Percentiles rank a stretch among this genome's conserved stretches.
Conservation (phyloP, 2,113 vertebrate species). For the Tichodroma muraria region DNA sequence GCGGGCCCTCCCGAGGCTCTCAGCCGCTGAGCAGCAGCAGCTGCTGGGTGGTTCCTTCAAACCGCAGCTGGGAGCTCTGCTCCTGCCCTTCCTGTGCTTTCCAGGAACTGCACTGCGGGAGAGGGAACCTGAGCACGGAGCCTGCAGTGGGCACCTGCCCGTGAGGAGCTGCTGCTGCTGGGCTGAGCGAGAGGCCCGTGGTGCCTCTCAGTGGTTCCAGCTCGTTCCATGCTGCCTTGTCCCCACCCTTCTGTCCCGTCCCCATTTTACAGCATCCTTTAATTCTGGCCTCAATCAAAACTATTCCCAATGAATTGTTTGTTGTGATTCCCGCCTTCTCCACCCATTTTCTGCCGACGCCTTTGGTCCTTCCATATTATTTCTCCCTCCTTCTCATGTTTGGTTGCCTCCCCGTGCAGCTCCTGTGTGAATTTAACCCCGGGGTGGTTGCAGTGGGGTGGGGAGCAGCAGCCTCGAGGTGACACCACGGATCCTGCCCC, state of each 20-base stretch:
- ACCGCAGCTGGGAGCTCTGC: not conserved
- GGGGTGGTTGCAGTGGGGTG: not conserved
- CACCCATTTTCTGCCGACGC: not conserved
- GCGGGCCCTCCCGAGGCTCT: not conserved
- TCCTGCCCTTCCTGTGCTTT: not conserved
- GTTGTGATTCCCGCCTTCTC: not conserved
- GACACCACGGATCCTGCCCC: not conserved
- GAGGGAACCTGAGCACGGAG: not conserved
- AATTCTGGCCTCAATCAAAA: not conserved
- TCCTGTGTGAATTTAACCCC: not conserved
- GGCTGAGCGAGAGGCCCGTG: fast-evolving
- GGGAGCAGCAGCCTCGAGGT: not conserved
- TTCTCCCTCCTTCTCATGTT: not conserved
- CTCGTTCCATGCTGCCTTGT: fast-evolving
- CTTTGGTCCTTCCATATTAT: not conserved
- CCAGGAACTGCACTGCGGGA: not conserved
- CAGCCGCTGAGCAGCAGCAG: not conserved
- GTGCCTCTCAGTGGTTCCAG: not conserved
- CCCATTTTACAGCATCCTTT: not conserved
- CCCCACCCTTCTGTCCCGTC: not conserved
- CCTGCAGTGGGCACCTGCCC: not conserved
- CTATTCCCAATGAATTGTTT: not conserved
- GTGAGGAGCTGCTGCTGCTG: not conserved
- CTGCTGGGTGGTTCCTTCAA: not conserved
- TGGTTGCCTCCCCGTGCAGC: not conserved